Conservation (phyloP, 2,888 invertebrate species). For the Hypolimnas misippus region DNA sequence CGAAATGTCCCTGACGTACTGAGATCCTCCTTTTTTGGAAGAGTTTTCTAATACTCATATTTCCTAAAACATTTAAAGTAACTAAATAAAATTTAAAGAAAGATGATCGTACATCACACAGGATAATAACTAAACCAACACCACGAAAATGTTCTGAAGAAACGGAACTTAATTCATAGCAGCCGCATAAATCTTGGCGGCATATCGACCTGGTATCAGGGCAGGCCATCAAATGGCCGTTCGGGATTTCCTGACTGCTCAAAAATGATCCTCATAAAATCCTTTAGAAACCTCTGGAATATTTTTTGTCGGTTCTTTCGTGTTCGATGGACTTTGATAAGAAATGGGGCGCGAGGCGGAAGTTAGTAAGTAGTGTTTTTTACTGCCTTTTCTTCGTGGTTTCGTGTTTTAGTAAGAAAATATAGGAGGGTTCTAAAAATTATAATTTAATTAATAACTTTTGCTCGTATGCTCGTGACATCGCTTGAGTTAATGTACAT, state of each 20-base stretch:
- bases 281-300: constrained; percentile 11
- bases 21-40: too few relatives aligned
- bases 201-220: background rate
- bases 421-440: too few relatives aligned
- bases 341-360: background rate
- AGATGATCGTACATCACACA: too few relatives aligned
- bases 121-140: too few relatives aligned
- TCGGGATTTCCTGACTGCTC: constrained; percentile 24
- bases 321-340: constrained; percentile 11
- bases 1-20: too few relatives aligned
- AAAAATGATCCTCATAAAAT: constrained; percentile 25
- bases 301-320: constrained; percentile 10
- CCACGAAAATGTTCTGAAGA: too few relatives aligned
- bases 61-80: too few relatives aligned
- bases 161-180: background rate
- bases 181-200: background rate
- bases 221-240: constrained; percentile 15
- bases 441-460: too few relatives aligned
- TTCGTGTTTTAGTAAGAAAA: background rate
- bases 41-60: too few relatives aligned
- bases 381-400: background rate
- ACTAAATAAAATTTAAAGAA: too few relatives aligned
- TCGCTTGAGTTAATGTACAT: too few relatives aligned
- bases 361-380: background rate
- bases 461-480: too few relatives aligned